Percentiles rank a stretch among this genome's conserved stretches.
Evolutionary conservation across 2,888 invertebrate species (phyloP).

Genomic region (Cynaeus angustus): DNA sequence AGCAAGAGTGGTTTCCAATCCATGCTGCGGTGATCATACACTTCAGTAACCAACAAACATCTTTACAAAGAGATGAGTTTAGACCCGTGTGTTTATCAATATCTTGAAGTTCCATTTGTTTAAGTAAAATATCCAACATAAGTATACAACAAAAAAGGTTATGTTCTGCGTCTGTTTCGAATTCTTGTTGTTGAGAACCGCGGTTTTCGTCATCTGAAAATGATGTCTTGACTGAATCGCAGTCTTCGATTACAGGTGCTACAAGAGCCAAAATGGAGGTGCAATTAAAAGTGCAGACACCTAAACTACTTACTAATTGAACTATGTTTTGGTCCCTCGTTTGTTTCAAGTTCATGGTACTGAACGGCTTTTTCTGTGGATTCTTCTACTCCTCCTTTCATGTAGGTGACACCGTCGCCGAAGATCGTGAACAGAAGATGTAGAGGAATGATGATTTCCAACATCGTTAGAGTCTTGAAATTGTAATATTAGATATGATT

Average conservation of each 20-base stretch:
- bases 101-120: slow-evolving; percentile 94
- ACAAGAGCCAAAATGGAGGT: slow-evolving; percentile 56
- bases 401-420: slow-evolving; percentile 87
- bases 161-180: slow-evolving; percentile 81
- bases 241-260: slow-evolving; percentile 80
- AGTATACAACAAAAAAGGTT: slow-evolving; percentile 96
- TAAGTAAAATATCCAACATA: slow-evolving; percentile 95
- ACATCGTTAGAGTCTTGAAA: slow-evolving; percentile 84
- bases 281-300: slow-evolving; percentile 33
- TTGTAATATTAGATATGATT: slow-evolving; percentile 14
- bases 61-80: slow-evolving; percentile 82
- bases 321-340: slow-evolving; percentile 70
- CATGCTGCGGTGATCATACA: slow-evolving; percentile 85
- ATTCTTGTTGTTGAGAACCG: slow-evolving; percentile 78
- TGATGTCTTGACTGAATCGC: slow-evolving; percentile 79
- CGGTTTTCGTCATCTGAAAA: slow-evolving; percentile 81
- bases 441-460: slow-evolving; percentile 93
- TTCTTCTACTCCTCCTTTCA: slow-evolving; percentile 75
- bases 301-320: slow-evolving; percentile 74
- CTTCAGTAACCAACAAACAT: slow-evolving; percentile 83
- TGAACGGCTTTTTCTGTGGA: slow-evolving; percentile 69
- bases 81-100: slow-evolving; percentile 87
- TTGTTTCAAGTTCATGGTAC: slow-evolving; percentile 67
- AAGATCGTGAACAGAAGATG: slow-evolving; percentile 92
- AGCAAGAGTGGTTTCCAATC: slow-evolving; percentile 79